phyloP scores from a whole-genome alignment of 1,140 invertebrate genomes.

The Globodera ellingtonae region DNA sequence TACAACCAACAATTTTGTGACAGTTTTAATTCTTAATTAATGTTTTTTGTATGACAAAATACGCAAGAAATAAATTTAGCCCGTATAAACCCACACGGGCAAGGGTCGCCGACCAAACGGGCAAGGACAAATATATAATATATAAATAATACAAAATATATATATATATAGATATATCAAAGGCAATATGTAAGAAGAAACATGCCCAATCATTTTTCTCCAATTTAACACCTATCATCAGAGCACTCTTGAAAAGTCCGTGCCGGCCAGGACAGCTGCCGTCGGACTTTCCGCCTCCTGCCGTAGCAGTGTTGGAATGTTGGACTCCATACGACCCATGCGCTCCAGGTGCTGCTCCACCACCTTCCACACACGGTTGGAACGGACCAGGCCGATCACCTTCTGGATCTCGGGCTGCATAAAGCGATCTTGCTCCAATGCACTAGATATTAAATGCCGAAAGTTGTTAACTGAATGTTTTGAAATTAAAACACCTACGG shows the following conservation, averaged over 20 bases:
- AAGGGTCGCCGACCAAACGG: no score
- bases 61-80: no score
- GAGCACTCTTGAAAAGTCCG: conserved; percentile 34
- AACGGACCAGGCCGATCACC: conserved; percentile 58
- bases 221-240: not conserved
- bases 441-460: conserved; percentile 25
- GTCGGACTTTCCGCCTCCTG: conserved; percentile 56
- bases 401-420: conserved; percentile 63
- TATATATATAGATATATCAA: no score
- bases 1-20: no score
- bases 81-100: no score
- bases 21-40: no score
- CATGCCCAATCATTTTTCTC: no score
- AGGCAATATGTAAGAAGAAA: no score
- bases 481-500: conserved; percentile 34
- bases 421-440: conserved; percentile 60
- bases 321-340: conserved; percentile 51
- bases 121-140: no score
- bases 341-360: conserved; percentile 54
- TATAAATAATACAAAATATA: no score
- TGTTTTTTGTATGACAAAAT: no score
- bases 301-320: conserved; percentile 53
- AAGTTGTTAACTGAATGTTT: no score
- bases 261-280: conserved; percentile 28
- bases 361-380: conserved; percentile 58